Evolutionary conservation across 2,113 vertebrate genomes (phyloP).

Genomic region (Albula goreensis): DNA sequence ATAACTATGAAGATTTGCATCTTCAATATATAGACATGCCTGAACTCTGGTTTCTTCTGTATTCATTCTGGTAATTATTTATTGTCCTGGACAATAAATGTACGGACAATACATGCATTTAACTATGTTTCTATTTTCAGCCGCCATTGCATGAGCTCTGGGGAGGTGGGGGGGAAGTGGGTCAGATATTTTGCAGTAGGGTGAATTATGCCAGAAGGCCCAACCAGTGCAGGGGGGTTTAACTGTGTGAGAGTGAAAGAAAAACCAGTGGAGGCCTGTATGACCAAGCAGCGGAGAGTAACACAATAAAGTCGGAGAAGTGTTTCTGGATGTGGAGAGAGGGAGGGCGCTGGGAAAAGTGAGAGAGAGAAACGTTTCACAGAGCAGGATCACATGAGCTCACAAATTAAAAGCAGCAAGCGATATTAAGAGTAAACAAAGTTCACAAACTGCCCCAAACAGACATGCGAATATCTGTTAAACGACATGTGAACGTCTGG

Average conservation of each 20-base stretch:
- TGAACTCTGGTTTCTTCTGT: too few relatives aligned
- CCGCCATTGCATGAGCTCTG: constrained; percentile 31
- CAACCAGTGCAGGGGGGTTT: neutral
- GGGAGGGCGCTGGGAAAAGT: neutral
- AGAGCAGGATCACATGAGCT: neutral
- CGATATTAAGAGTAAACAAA: neutral
- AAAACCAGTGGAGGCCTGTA: neutral
- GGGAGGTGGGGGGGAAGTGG: neutral
- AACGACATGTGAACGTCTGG: too few relatives aligned
- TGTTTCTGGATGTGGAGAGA: neutral
- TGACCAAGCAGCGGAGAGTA: neutral
- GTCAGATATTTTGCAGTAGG: neutral
- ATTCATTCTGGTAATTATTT: too few relatives aligned
- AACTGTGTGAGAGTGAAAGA: neutral
- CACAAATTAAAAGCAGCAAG: neutral
- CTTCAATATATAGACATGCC: too few relatives aligned
- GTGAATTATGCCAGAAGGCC: neutral
- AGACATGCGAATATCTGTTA: neutral
- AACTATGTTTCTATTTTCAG: constrained; percentile 41
- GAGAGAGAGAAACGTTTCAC: neutral
- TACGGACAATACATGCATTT: neutral
- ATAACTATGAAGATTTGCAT: too few relatives aligned
- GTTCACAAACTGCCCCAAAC: neutral
- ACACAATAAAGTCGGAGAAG: neutral
- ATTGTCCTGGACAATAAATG: too few relatives aligned